Evolutionary conservation across 1,140 invertebrate genomes (phyloP).

Genomic region (Riptortus pedestris): DNA sequence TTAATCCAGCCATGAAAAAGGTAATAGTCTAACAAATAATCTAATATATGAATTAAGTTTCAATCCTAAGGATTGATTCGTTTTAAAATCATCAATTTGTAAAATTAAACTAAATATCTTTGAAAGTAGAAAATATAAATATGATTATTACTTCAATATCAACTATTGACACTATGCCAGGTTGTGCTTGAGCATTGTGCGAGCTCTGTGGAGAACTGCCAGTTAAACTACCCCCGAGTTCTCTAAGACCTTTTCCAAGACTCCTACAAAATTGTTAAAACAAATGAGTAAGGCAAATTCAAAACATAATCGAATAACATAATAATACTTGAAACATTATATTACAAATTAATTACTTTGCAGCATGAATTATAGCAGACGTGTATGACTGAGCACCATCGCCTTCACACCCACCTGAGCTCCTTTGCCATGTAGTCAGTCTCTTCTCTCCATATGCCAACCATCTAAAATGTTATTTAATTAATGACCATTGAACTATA

Average conservation of each 20-base stretch:
- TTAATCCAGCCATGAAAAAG: no score
- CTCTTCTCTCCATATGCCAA: slow-evolving; percentile 54
- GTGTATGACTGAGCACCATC: slow-evolving; percentile 75
- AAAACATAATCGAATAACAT: slow-evolving; percentile 15
- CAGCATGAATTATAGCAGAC: slow-evolving; percentile 87
- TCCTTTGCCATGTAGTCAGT: slow-evolving; percentile 46
- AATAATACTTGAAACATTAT: neutral
- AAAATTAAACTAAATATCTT: no score
- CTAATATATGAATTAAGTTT: no score
- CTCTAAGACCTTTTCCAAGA: slow-evolving; percentile 68
- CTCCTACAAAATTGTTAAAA: slow-evolving; percentile 38
- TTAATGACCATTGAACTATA: neutral
- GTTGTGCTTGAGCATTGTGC: slow-evolving; percentile 38
- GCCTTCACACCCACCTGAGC: slow-evolving; percentile 49
- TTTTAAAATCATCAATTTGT: no score
- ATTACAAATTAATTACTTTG: no score
- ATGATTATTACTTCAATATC: slow-evolving; percentile 69
- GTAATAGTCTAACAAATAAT: no score
- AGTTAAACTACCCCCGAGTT: slow-evolving; percentile 84
- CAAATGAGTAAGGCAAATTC: neutral
- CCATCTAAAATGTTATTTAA: slow-evolving; percentile 30
- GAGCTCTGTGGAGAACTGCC: slow-evolving; percentile 39
- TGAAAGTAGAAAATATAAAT: no score
- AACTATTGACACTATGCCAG: slow-evolving; percentile 79
- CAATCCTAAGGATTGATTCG: no score